phyloP scores from a whole-genome alignment of 2,888 invertebrate species.

The Deroplatys truncata region DNA sequence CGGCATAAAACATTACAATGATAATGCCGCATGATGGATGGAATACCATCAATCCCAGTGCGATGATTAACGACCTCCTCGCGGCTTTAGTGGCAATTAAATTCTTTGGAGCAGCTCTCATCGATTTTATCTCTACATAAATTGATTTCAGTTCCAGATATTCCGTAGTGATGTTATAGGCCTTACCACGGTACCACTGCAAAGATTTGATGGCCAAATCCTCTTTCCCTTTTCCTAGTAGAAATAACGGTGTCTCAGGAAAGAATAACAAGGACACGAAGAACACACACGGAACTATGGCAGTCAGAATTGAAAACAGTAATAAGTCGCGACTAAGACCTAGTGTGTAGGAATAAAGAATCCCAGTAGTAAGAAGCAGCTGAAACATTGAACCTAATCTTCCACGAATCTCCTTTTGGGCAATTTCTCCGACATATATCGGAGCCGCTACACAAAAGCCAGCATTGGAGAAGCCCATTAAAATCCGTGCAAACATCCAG shows the following conservation, averaged over 20 bases:
- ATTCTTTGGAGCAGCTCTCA: constrained; percentile 17
- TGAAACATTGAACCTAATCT: constrained; percentile 83
- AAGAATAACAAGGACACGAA: constrained; percentile 70
- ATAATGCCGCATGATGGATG: constrained; percentile 30
- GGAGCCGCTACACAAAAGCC: constrained; percentile 80
- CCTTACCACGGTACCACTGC: constrained; percentile 64
- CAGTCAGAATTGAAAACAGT: constrained; percentile 62
- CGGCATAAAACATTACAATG: constrained; percentile 32
- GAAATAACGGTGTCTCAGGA: constrained; percentile 78
- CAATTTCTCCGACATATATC: constrained; percentile 80
- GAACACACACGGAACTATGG: constrained; percentile 63
- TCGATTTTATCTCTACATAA: constrained; percentile 50
- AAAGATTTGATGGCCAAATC: constrained; percentile 67
- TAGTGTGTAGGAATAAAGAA: constrained; percentile 68
- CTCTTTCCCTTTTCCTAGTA: constrained; percentile 45
- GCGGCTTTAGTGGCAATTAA: constrained; percentile 22
- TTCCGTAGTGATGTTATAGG: constrained; percentile 64
- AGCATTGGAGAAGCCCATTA: constrained; percentile 71
- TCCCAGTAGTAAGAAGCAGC: constrained; percentile 77
- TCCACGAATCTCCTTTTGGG: constrained; percentile 77
- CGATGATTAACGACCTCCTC: background rate
- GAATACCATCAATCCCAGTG: constrained; percentile 4
- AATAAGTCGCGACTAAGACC: constrained; percentile 58
- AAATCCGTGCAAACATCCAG: constrained; percentile 46
- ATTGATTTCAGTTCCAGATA: constrained; percentile 55